Evolutionary conservation across 2,888 invertebrate genomes (phyloP).

Genomic region (Microplitis deprimator): DNA sequence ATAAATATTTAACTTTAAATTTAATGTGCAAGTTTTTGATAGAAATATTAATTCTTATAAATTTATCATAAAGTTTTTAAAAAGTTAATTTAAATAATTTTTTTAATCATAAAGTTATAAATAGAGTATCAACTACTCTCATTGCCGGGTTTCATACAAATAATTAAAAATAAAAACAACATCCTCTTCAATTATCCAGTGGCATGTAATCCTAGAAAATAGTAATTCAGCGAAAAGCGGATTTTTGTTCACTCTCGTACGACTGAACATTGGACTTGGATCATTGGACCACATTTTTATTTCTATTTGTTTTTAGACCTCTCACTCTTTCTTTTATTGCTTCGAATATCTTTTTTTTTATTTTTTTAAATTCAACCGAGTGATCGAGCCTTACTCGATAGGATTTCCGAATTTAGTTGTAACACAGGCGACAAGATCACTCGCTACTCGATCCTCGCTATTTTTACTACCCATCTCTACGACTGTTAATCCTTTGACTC

Average conservation of each 20-base stretch:
- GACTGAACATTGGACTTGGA: not conserved
- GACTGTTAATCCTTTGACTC: not conserved
- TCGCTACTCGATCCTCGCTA: not conserved
- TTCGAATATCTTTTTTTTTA: not conserved
- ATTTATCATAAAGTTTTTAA: not conserved
- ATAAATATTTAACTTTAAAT: not conserved
- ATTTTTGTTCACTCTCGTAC: conserved; percentile 24
- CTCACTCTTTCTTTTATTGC: not conserved
- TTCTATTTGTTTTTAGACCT: conserved; percentile 16
- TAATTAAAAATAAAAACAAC: too few species aligned
- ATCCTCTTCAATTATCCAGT: too few species aligned
- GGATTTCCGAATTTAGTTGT: conserved; percentile 19
- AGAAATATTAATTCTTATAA: not conserved
- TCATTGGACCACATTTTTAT: conserved; percentile 23
- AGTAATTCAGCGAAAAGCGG: conserved; percentile 36
- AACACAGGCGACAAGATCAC: not conserved
- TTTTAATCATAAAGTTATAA: too few species aligned
- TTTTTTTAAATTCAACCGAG: not conserved
- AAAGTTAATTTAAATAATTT: not conserved
- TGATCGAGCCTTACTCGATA: conserved; percentile 15
- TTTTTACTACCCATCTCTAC: not conserved
- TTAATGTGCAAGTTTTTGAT: not conserved
- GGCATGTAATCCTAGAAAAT: conserved; percentile 21
- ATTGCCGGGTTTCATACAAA: too few species aligned
- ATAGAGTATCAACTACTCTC: too few species aligned